Base-by-base conservation (phyloP, 2,797 vertebrate species). In the Oreonectes daqikongensis region DNA sequence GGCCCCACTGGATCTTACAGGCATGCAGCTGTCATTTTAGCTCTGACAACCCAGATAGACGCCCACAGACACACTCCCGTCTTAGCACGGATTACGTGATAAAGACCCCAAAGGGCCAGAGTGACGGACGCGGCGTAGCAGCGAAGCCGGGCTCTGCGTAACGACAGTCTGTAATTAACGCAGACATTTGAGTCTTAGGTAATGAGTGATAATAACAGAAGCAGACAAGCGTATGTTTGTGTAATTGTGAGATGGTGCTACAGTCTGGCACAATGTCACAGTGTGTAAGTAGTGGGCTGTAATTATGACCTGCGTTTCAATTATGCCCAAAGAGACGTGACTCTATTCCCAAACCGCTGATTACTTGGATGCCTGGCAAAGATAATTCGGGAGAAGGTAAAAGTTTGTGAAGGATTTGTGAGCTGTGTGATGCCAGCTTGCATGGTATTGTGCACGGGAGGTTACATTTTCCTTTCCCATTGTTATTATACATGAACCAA, bases 21-120 rank as follows among this genome's bases (percentile, higher is more conserved):
- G 38, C 68, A 68, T 78, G 64, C 28, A 38, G 53, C 74, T 84
- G 75, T 84, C 82, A 84, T 50, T 82, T 80, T 78, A 57, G 50
- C 63, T 44, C 68, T 72, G 67, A 79, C 73, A 78, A 50, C 53
- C 42, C 28, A 57, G 63, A 75, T 68, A 59, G 78, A 65, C 28
- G n/a, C 48, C 79, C 59, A 64, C 57, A 17, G 64, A 81, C 35
- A 75, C 40, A 22, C 40, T 61, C 85, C 44, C 63, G 66, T 30
- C 57, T 77, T 70, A 59, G 53, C 64, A 60, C 22, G 75, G 32
- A 70, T 77, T 69, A 63, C 12, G 57, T 1, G 75, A 77, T 77
- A 52, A 63, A 24, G 32, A 69, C 44, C 46, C 67, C 32, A 30
- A 60, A 77, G 59, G 57, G 30, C 46, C 57, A 9, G n/a, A 69